Conservation (phyloP, 1,140 invertebrate genomes). For the Trichomalopsis sarcophagae region DNA sequence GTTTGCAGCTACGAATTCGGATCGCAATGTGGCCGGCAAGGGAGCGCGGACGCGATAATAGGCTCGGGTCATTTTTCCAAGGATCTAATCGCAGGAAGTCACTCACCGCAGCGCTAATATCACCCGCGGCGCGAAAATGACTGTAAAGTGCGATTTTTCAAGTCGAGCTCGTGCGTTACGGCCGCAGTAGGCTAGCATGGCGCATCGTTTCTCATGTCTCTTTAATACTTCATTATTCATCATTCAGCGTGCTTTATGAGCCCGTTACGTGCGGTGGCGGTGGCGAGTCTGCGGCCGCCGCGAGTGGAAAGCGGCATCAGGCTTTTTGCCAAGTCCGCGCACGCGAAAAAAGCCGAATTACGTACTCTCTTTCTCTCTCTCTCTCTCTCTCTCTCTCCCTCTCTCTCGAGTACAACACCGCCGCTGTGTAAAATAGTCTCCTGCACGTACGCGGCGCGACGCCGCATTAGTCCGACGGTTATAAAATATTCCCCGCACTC, state of each 20-base stretch:
- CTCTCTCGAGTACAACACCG: not conserved
- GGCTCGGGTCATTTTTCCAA: slow-evolving; percentile 54
- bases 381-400: too few species aligned
- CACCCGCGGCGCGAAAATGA: slow-evolving; percentile 40
- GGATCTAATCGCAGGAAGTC: slow-evolving; percentile 58
- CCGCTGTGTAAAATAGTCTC: not conserved
- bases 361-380: not conserved
- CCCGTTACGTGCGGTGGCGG: slow-evolving; percentile 39
- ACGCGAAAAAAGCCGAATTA: slow-evolving; percentile 4
- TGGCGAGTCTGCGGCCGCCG: slow-evolving; percentile 8
- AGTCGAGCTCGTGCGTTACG: not conserved
- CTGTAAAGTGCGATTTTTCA: slow-evolving; percentile 34
- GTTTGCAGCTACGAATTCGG: not conserved
- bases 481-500: not conserved
- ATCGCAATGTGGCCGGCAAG: too few species aligned
- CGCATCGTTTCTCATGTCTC: slow-evolving; percentile 51
- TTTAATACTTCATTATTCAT: slow-evolving; percentile 54
- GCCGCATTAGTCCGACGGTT: not conserved
- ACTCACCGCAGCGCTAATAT: slow-evolving; percentile 32
- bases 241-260: slow-evolving; percentile 49
- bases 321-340: not conserved
- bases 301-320: slow-evolving; percentile 5
- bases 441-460: not conserved
- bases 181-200: not conserved
- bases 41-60: slow-evolving; percentile 30